phyloP scores from a whole-genome alignment of 1,140 invertebrate species.

The Aporrectodea caliginosa region DNA sequence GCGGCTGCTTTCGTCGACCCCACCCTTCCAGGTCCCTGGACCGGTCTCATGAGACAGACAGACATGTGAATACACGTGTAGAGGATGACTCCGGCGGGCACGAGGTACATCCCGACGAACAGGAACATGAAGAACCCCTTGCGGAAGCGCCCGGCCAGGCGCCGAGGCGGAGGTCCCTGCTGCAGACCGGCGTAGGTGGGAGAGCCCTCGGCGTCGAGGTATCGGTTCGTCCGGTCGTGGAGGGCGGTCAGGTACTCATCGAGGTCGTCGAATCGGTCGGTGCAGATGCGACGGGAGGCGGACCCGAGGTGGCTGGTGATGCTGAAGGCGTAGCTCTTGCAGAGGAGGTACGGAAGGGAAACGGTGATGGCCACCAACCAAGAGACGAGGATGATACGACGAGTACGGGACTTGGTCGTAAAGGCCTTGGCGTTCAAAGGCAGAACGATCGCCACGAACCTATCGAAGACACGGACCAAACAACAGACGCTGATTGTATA shows the following conservation, averaged over 20 bases:
- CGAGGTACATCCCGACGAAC: slow-evolving; percentile 55
- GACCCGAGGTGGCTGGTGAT: slow-evolving; percentile 51
- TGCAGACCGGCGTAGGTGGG: not conserved
- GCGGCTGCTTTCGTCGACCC: not conserved
- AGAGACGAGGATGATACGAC: slow-evolving; percentile 51
- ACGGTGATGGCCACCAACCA: slow-evolving; percentile 55
- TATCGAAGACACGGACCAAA: no score
- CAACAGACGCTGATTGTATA: no score
- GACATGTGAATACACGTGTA: slow-evolving; percentile 56
- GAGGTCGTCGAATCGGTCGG: slow-evolving; percentile 51
- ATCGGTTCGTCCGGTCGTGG: not conserved
- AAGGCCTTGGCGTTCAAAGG: slow-evolving; percentile 56
- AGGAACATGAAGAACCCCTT: slow-evolving; percentile 55
- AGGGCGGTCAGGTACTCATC: slow-evolving; percentile 26
- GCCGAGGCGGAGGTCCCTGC: slow-evolving; percentile 20
- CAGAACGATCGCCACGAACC: slow-evolving; percentile 59
- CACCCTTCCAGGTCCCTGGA: not conserved
- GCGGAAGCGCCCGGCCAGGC: slow-evolving; percentile 46
- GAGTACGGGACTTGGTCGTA: slow-evolving; percentile 51
- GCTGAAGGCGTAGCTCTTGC: slow-evolving; percentile 39
- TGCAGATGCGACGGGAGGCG: slow-evolving; percentile 51
- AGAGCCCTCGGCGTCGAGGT: not conserved
- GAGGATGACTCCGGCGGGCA: slow-evolving; percentile 55
- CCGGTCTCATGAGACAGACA: slow-evolving; percentile 22
- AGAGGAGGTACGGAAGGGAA: slow-evolving; percentile 52